A percentile compares a stretch with the other conserved stretches of the same genome.
Evolutionary conservation across 2,797 vertebrate species (phyloP).

Genomic region (Pangasius larnaudii): DNA sequence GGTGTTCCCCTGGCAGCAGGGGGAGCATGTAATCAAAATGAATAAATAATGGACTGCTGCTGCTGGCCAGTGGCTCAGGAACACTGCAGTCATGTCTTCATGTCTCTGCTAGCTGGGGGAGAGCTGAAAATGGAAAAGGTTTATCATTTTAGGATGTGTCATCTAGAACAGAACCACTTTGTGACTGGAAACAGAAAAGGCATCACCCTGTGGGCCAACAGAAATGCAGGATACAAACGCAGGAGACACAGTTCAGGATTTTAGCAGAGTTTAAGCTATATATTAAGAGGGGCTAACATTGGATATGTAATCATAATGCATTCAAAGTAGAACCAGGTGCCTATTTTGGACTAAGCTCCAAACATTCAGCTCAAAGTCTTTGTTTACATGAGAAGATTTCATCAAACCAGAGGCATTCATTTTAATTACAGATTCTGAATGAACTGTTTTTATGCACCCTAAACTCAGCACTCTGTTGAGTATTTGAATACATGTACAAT

Average conservation of each 20-base stretch:
- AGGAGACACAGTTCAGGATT: background rate
- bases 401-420: background rate
- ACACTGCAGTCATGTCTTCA: background rate
- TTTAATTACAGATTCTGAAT: background rate
- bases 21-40: constrained; percentile 20
- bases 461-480: background rate
- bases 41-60: constrained; percentile 41
- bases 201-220: background rate
- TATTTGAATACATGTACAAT: background rate
- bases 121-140: background rate
- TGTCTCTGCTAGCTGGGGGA: background rate
- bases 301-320: background rate
- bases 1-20: background rate
- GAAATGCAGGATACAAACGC: background rate
- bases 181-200: constrained; percentile 3
- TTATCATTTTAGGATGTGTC: background rate
- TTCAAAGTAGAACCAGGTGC: background rate
- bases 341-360: background rate
- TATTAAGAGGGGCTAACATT: background rate
- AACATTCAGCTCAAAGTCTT: background rate
- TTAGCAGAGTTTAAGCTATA: background rate
- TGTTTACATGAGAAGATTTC: background rate
- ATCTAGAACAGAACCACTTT: background rate
- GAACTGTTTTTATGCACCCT: no score
- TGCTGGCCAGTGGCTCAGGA: constrained; percentile 15